phyloP scores from a whole-genome alignment of 2,113 vertebrate genomes.

The Jacana jacana region DNA sequence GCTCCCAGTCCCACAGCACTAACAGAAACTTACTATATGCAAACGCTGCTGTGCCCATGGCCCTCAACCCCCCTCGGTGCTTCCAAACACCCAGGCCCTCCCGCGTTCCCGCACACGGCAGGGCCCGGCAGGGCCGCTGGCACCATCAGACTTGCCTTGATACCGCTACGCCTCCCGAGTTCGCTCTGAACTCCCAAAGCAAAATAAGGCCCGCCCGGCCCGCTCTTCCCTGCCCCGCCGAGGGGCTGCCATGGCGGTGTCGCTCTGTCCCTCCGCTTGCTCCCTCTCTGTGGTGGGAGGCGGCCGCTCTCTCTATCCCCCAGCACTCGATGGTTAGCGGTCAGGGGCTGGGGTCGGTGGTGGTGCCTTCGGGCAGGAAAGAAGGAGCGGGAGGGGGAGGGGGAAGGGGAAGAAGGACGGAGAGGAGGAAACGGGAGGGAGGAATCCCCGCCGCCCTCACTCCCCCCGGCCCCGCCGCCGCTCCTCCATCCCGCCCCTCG shows the following conservation, averaged over 20 bases:
- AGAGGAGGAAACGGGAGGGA: too few relatives aligned
- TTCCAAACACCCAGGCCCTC: not conserved
- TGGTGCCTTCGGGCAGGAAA: not conserved
- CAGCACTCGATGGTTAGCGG: not conserved
- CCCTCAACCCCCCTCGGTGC: not conserved
- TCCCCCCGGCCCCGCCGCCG: too few relatives aligned
- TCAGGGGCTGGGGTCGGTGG: too few relatives aligned
- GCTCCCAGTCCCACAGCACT: not conserved
- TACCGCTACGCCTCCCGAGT: not conserved
- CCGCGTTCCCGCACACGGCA: fast-evolving
- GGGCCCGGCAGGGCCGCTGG: not conserved
- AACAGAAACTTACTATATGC: fast-evolving
- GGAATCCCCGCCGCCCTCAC: not conserved
- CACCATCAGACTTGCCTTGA: not conserved
- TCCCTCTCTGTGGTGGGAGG: not conserved
- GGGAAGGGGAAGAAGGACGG: too few relatives aligned
- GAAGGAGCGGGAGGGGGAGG: too few relatives aligned
- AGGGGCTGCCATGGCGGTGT: fast-evolving
- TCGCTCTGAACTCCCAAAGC: not conserved
- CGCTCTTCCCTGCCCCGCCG: not conserved
- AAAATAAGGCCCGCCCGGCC: not conserved
- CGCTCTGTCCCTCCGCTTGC: not conserved
- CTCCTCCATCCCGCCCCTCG: not conserved
- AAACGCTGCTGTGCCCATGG: not conserved
- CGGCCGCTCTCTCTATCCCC: not conserved